Conservation (phyloP, 2,797 vertebrate species). For the Propithecus deckenii region DNA sequence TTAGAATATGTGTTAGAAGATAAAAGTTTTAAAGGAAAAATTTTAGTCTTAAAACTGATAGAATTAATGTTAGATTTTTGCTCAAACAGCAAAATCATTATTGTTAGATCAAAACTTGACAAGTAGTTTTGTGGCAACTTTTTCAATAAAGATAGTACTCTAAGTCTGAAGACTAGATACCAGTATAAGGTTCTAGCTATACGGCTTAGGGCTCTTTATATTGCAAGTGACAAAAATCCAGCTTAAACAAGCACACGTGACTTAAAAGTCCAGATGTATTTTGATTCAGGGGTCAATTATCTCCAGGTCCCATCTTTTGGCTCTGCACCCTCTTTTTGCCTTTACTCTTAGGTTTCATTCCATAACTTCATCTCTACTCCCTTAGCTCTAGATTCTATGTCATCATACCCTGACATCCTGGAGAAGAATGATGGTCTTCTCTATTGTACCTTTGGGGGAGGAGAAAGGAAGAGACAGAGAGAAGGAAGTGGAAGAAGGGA, state of each 20-base stretch:
- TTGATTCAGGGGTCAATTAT: not conserved
- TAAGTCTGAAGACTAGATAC: not conserved
- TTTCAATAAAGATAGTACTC: constrained; percentile 27
- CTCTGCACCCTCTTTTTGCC: not conserved
- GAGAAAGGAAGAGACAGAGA: not conserved
- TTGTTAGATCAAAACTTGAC: constrained; percentile 1
- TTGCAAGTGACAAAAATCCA: not conserved
- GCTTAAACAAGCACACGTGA: not conserved
- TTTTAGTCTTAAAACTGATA: constrained; percentile 36
- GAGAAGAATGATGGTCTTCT: not conserved
- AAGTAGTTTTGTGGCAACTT: constrained; percentile 37
- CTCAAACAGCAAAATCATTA: constrained; percentile 1
- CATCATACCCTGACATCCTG: not conserved
- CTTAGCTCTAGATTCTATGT: not conserved
- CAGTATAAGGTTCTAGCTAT: not conserved
- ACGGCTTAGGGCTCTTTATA: not conserved
- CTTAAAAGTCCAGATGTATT: not conserved
- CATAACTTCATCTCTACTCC: not conserved
- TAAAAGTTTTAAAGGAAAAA: constrained; percentile 25
- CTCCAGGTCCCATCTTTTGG: not conserved
- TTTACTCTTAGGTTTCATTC: not conserved
- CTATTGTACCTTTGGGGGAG: not conserved
- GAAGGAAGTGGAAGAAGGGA: not conserved
- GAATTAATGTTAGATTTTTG: constrained; percentile 40
- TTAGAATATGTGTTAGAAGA: constrained; percentile 11